Base-by-base conservation (phyloP, 1,140 invertebrate species). In the Littorina saxatilis region DNA sequence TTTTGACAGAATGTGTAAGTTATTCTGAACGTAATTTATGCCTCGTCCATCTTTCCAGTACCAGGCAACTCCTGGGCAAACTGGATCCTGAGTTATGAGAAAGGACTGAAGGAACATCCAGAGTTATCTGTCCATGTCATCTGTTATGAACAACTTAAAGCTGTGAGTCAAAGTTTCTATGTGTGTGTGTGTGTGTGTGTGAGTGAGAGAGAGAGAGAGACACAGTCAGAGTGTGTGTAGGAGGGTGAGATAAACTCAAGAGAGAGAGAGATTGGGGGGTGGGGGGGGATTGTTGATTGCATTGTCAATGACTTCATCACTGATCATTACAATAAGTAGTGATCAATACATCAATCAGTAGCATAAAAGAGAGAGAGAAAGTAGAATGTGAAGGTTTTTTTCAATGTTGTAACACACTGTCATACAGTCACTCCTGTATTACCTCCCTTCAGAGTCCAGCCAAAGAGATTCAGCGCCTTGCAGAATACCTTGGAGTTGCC, bases 81-180 rank as follows among this genome's bases (percentile, higher is more conserved):
- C 0, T 73, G 70, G 70, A n/a, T 73, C 0, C 70, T 73, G 70
- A 73, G 70, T 73, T 50, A 50, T 32, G 70, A 73, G 70, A 73
- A 50, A 50, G 70, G 70, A 29, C 70, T 73, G 70, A 73, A 29
- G 43, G 43, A 73, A 20, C 70, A 73, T 39, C 70, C 70, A 11
- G 70, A 73, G 13, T 23, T 73, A 9, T 52, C 70, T 29, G 70
- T 73, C 7, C 70, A 73, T 50, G 70, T 73, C 3, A 23, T 73
- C 4, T 43, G 50, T 50, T 73, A 73, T 50, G 70, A 73, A 20
- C 39, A 73, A 15, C 70, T 73, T 23, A 73, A 73, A 23, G n/a
- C 70, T 29, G 70, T 73, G 43, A 73, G 70, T 73, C 5, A 0
- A 17, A 9, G 43, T 47, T 5, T 47, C 7, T 47, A 47, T 17